Base-by-base conservation (phyloP, 2,113 vertebrate genomes). In the Lethenteron reissneri region DNA sequence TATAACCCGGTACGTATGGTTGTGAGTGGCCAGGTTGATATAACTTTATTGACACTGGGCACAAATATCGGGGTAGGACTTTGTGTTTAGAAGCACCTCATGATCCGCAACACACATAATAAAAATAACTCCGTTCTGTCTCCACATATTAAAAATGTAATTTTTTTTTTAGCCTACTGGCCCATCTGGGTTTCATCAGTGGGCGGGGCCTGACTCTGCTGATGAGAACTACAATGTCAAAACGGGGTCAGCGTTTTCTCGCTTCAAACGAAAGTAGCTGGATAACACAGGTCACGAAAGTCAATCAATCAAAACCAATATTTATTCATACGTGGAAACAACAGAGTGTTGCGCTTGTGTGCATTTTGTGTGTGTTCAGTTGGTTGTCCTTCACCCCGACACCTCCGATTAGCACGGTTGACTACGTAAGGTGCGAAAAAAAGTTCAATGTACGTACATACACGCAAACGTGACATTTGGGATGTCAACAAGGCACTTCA, bases 261-360 rank as follows among this genome's bases (percentile, higher is more conserved):
- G 57, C 57, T 57, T 58, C 10, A n/a, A 58, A 19, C 41, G 41
- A 41, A 41, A 41, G 41, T 41, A 5, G 41, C 41, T 41, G 41
- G 41, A 41, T 41, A 41, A 41, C 7, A 41, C 41, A 41, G 41
- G 41, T 41, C 41, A 6, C 41, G 41, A 41, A 41, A 5, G 41
- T 41, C 41, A 41, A 41, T 41, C 4, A 41, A 41, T 41, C 41
- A 41, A 41, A 41, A 41, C 41, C 56, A 71, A 10, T 15, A 14
- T 41, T 71, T 14, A 56, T 41, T 56, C 11, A 57, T 21, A 58
- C 19, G 12, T 41, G 75, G 72, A 57, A 56, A 14, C 57, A 11
- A 56, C 12, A 70, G 15, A 70, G 15, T 71, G 62, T 21, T 68
- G 62, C 62, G 62, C 62, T n/a, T n/a, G 62, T 19, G 19, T 68